These are phyloP conservation scores for Azemiops feae DNA, from an alignment of 2,113 vertebrate genomes.

Conservation along the genomic window DNA sequence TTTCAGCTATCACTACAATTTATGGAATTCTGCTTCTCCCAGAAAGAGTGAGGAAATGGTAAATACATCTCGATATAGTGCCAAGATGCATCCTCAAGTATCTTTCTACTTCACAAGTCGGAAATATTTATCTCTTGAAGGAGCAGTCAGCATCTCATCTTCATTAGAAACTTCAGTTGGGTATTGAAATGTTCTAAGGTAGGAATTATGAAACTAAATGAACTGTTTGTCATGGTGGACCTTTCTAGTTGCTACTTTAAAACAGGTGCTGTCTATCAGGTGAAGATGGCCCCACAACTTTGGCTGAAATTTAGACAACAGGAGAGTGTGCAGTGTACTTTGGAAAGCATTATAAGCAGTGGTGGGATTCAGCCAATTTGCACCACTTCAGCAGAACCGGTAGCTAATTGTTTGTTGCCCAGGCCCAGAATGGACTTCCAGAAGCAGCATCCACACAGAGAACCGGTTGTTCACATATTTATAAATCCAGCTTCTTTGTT, in stretches of 20 bases:
- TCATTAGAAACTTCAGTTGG: background rate
- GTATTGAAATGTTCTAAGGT: background rate
- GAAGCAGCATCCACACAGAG: too few relatives aligned
- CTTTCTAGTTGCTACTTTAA: background rate
- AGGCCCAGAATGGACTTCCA: too few relatives aligned
- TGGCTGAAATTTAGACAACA: background rate
- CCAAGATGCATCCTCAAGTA: background rate
- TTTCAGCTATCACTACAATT: background rate
- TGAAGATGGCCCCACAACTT: background rate
- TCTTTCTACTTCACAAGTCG: background rate
- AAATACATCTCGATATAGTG: background rate
- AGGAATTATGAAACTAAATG: background rate
- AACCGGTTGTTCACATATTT: too few relatives aligned
- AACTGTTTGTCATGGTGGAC: background rate
- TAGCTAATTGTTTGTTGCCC: too few relatives aligned
- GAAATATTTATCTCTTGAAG: background rate
- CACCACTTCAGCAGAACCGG: too few relatives aligned
- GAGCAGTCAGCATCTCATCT: background rate
- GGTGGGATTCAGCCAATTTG: too few relatives aligned
- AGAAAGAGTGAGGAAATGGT: background rate
- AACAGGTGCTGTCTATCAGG: background rate
- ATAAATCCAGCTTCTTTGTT: background rate
- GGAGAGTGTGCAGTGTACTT: background rate
- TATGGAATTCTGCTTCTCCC: background rate
- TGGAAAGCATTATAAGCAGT: background rate